Evolutionary conservation across 2,888 invertebrate species (phyloP).

Genomic region (Eulithis testata): DNA sequence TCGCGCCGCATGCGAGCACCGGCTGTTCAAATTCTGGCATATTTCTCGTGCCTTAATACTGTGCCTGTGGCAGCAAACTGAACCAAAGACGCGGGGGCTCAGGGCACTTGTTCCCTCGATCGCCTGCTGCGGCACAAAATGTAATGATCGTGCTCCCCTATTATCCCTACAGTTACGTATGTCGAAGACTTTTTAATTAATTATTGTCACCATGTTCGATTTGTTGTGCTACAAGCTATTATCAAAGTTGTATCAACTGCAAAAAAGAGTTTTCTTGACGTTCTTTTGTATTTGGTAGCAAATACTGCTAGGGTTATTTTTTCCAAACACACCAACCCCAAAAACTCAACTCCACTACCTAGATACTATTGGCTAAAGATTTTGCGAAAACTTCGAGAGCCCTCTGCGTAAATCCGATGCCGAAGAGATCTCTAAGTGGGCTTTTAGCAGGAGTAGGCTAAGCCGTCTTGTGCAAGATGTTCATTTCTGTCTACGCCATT

Average conservation of each 20-base stretch:
- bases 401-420: conserved; percentile 75
- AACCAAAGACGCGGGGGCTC: conserved; percentile 53
- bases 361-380: conserved; percentile 67
- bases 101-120: conserved; percentile 55
- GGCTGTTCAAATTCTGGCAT: conserved; percentile 78
- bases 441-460: conserved; percentile 82
- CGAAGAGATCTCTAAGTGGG: conserved; percentile 82
- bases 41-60: conserved; percentile 73
- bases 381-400: conserved; percentile 70
- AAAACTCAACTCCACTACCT: conserved; percentile 60
- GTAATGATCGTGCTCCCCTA: conserved; percentile 59
- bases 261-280: no score
- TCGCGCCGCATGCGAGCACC: conserved; percentile 73
- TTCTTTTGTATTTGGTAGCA: not conserved
- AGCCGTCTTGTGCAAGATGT: conserved; percentile 79
- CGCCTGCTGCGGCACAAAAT: conserved; percentile 38
- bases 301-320: not conserved
- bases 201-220: conserved; percentile 3
- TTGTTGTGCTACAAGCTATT: not conserved
- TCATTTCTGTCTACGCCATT: conserved; percentile 74
- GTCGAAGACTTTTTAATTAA: conserved; percentile 56
- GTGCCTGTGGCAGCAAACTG: conserved; percentile 51
- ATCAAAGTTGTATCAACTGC: not conserved
- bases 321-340: conserved; percentile 53
- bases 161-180: conserved; percentile 37